phyloP scores from a whole-genome alignment of 1,140 invertebrate genomes.

The Brachionus manjavacas region DNA sequence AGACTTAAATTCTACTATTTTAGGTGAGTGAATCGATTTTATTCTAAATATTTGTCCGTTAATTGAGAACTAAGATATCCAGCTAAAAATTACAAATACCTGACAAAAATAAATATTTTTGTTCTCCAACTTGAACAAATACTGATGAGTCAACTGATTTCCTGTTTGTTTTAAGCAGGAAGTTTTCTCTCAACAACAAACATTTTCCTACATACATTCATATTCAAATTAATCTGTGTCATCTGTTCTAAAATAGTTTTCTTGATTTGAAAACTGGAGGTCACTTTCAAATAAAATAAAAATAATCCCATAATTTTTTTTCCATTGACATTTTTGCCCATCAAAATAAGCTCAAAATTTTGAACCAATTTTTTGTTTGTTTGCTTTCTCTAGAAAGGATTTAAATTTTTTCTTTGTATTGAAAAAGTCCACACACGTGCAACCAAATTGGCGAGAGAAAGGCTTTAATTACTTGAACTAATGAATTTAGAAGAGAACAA shows the following conservation, averaged over 20 bases:
- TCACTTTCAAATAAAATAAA: too few species aligned
- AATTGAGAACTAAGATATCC: background rate
- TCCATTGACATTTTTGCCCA: too few species aligned
- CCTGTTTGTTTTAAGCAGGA: background rate
- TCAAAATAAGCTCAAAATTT: too few species aligned
- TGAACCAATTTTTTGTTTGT: too few species aligned
- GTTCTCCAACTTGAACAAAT: background rate
- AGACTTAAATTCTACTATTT: background rate
- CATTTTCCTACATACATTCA: background rate
- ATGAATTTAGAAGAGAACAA: too few species aligned
- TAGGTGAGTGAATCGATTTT: background rate
- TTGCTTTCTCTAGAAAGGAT: too few species aligned
- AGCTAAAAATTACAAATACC: background rate
- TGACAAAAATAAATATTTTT: background rate
- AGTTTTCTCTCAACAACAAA: background rate
- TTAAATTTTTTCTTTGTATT: too few species aligned
- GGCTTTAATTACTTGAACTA: too few species aligned
- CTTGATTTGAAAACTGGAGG: too few species aligned
- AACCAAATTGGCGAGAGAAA: too few species aligned
- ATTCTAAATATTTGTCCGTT: background rate
- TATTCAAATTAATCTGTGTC: background rate
- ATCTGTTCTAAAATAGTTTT: background rate
- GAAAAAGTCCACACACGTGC: too few species aligned
- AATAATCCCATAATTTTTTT: too few species aligned
- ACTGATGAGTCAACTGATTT: background rate